Conservation (phyloP, 2,113 vertebrate genomes). For the Megaceryle maxima region DNA sequence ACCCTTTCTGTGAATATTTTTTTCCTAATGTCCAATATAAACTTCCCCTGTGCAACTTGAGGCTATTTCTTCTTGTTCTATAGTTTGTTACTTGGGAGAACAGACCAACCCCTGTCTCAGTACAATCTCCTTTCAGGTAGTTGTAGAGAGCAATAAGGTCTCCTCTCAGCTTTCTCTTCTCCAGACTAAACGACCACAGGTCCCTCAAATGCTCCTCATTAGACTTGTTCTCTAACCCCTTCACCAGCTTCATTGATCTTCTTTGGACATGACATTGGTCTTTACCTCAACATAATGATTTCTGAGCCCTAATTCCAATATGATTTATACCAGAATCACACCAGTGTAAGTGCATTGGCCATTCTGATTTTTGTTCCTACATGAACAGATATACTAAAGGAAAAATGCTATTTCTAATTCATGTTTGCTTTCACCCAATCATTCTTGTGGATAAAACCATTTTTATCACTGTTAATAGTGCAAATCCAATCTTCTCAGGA, state of each 20-base stretch:
- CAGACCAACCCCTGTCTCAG: rapidly evolving
- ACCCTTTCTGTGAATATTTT: rapidly evolving
- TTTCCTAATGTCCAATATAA: neutral
- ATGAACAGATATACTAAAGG: neutral
- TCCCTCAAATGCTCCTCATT: rapidly evolving
- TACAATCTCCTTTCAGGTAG: neutral
- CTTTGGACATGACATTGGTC: neutral
- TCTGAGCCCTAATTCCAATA: neutral
- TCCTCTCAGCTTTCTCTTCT: neutral
- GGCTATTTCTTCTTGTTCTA: too few species aligned
- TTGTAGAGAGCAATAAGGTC: rapidly evolving
- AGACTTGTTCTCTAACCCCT: neutral
- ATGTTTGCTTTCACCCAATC: neutral
- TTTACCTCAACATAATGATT: neutral
- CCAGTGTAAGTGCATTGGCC: neutral
- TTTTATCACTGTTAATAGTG: neutral
- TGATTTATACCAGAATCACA: neutral
- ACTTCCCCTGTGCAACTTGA: neutral
- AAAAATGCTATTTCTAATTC: neutral
- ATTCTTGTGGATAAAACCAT: neutral
- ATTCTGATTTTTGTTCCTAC: neutral
- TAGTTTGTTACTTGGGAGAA: too few species aligned
- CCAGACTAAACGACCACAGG: neutral
- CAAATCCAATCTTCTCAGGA: neutral
- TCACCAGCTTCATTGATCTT: neutral